Percentiles rank a stretch among this genome's conserved stretches.
Evolutionary conservation across 2,113 vertebrate species (phyloP).

Genomic region (Microcebus griseorufus): DNA sequence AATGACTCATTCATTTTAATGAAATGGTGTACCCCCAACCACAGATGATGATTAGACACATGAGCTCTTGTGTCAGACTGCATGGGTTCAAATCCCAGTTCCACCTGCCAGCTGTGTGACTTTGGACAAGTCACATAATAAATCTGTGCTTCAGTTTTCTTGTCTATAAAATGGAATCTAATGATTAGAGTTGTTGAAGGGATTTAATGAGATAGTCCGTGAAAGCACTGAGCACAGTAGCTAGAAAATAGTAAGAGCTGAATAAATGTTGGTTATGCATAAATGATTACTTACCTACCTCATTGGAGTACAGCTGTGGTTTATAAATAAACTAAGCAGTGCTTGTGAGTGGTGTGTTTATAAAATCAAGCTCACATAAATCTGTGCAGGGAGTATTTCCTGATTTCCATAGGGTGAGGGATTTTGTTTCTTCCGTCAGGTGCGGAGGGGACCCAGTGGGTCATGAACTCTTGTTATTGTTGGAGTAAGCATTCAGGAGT

Average conservation of each 20-base stretch:
- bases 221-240: neutral
- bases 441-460: neutral
- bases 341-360: neutral
- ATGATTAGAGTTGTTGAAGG: neutral
- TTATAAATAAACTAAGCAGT: neutral
- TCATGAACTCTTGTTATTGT: neutral
- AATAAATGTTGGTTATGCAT: neutral
- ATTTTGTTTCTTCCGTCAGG: neutral
- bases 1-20: constrained; percentile 19
- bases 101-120: neutral
- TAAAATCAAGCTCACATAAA: constrained; percentile 23
- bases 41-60: neutral
- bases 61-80: constrained; percentile 6
- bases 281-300: neutral
- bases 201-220: neutral
- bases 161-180: neutral
- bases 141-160: constrained; percentile 33
- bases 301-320: neutral
- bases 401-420: neutral
- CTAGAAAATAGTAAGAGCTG: neutral
- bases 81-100: neutral
- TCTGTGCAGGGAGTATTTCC: neutral
- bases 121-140: neutral
- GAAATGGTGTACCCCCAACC: neutral
- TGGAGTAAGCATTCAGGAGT: neutral